phyloP scores from a whole-genome alignment of 2,888 invertebrate species.

The Caenorhabditis sp. region DNA sequence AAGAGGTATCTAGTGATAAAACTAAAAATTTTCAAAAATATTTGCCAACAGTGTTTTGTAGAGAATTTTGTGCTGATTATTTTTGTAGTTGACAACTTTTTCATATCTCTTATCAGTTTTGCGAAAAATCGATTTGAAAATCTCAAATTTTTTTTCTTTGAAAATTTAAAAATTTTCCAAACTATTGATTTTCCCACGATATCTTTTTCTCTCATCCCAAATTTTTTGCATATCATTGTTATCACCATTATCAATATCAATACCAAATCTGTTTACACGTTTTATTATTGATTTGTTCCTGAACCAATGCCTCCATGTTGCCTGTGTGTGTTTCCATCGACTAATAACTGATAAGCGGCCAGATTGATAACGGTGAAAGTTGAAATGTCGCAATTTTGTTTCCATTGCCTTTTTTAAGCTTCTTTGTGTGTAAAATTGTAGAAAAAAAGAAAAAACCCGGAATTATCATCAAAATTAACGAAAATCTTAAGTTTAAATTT shows the following conservation, averaged over 20 bases:
- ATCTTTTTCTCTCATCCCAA: too few relatives aligned
- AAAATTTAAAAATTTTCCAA: too few relatives aligned
- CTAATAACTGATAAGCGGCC: not conserved
- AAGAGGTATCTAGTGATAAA: too few relatives aligned
- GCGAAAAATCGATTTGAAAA: not conserved
- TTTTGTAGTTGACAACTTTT: constrained; percentile 5
- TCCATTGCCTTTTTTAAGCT: not conserved
- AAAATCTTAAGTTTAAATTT: not conserved
- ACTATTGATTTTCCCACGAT: too few relatives aligned
- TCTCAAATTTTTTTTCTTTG: too few relatives aligned
- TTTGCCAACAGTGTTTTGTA: not conserved
- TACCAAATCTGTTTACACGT: not conserved
- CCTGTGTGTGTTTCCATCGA: not conserved
- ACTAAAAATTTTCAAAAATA: not conserved
- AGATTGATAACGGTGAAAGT: constrained; percentile 1
- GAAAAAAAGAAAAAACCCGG: not conserved
- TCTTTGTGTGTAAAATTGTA: not conserved
- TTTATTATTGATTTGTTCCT: not conserved
- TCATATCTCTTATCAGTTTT: not conserved
- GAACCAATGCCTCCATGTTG: not conserved
- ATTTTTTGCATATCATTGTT: too few relatives aligned
- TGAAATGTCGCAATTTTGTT: not conserved
- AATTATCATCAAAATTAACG: not conserved
- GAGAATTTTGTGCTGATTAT: constrained; percentile 10
- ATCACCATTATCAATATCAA: not conserved